Evolutionary conservation across 2,888 invertebrate species (phyloP).

Genomic region (Hirtodrosophila cameraria): DNA sequence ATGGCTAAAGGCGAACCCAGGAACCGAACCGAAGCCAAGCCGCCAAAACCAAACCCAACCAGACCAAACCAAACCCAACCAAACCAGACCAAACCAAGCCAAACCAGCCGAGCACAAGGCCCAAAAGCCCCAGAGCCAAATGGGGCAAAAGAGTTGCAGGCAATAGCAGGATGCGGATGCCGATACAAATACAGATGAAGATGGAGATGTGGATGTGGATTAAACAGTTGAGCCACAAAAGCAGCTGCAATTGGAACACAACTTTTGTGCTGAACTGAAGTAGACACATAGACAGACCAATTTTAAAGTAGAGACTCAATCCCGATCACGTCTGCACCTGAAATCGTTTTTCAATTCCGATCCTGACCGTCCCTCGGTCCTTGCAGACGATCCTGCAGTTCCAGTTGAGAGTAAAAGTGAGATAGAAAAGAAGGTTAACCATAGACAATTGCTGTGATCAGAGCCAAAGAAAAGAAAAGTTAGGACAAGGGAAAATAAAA

Average conservation of each 20-base stretch:
- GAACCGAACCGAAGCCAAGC: constrained; percentile 15
- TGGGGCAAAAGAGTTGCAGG: constrained; percentile 19
- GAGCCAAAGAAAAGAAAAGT: background rate
- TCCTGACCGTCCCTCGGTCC: too few species aligned
- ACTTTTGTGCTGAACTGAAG: too few species aligned
- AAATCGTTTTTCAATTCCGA: too few species aligned
- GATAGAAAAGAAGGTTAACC: background rate
- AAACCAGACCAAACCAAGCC: constrained; percentile 4
- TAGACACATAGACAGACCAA: too few species aligned
- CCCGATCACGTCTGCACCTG: too few species aligned
- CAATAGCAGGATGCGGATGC: constrained; percentile 6
- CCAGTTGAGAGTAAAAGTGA: background rate
- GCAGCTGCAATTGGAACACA: constrained; percentile 36
- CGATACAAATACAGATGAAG: constrained; percentile 11
- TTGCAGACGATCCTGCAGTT: too few species aligned
- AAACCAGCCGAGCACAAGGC: constrained; percentile 33
- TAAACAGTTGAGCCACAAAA: constrained; percentile 47
- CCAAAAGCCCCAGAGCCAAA: constrained; percentile 25
- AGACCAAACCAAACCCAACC: constrained; percentile 23
- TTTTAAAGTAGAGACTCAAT: too few species aligned
- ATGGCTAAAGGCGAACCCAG: constrained; percentile 53
- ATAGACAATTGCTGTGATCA: background rate
- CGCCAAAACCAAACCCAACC: constrained; percentile 11
- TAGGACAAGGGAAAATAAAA: background rate
- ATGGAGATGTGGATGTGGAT: constrained; percentile 36